These are phyloP conservation scores for Phalanger gymnotis DNA, from an alignment of 2,797 vertebrate species.

Conservation along the genomic window DNA sequence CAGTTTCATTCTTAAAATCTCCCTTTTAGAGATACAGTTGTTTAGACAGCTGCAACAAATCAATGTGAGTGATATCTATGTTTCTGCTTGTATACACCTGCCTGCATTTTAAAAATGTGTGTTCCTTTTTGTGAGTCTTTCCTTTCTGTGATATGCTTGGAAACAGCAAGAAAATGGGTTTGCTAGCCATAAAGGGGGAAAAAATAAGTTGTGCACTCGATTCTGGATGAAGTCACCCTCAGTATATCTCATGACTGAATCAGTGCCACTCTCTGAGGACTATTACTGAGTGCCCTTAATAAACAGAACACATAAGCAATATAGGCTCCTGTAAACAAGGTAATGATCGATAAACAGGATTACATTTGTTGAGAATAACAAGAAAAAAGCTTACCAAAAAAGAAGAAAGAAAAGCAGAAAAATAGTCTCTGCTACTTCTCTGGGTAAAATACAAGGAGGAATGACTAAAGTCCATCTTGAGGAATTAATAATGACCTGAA, in stretches of 20 bases:
- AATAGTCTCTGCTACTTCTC: not conserved
- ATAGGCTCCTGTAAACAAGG: not conserved
- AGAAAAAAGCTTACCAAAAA: constrained; percentile 17
- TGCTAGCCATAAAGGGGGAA: not conserved
- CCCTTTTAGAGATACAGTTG: not conserved
- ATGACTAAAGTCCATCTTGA: constrained; percentile 36
- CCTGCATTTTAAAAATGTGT: constrained; percentile 14
- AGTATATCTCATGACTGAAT: constrained; percentile 17
- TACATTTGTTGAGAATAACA: not conserved
- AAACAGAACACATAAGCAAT: not conserved
- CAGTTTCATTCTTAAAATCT: not conserved
- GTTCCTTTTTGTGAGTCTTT: constrained; percentile 30
- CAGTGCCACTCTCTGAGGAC: not conserved
- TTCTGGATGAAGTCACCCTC: constrained; percentile 17
- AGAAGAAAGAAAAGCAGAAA: constrained; percentile 6
- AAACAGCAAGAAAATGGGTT: not conserved
- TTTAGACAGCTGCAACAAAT: not conserved
- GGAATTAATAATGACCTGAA: constrained; percentile 17
- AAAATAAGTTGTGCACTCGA: not conserved
- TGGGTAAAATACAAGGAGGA: not conserved
- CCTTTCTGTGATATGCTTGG: not conserved
- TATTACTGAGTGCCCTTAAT: constrained; percentile 19
- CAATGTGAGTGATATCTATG: not conserved
- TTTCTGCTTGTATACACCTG: not conserved
- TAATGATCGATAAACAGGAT: constrained; percentile 13